These are phyloP conservation scores for Orthosia incerta DNA, from an alignment of 2,888 invertebrate species.

Conservation along the genomic window DNA sequence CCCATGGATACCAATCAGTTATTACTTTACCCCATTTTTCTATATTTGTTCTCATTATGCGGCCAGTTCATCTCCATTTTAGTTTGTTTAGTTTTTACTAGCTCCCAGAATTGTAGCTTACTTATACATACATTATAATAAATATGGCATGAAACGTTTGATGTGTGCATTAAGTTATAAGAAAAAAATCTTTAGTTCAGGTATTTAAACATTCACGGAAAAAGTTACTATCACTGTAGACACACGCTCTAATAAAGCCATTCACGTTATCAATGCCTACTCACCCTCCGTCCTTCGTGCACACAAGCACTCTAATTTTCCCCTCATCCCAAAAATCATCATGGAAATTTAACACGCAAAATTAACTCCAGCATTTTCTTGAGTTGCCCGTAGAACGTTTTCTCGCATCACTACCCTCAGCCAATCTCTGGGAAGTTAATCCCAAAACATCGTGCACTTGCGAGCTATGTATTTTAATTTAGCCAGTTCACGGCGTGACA, in stretches of 20 bases:
- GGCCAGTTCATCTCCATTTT: no score
- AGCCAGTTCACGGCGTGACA: constrained; percentile 68
- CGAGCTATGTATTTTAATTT: constrained; percentile 74
- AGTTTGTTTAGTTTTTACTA: no score
- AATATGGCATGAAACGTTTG: not conserved
- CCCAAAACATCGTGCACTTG: constrained; percentile 66
- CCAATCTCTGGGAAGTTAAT: constrained; percentile 68
- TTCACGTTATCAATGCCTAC: constrained; percentile 42
- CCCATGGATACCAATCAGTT: no score
- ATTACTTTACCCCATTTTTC: no score
- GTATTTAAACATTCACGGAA: not conserved
- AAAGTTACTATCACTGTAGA: not conserved
- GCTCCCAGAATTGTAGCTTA: no score
- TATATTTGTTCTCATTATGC: no score
- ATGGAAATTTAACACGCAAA: constrained; percentile 64
- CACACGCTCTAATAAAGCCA: constrained; percentile 31
- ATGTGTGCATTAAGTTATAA: not conserved
- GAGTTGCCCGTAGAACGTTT: constrained; percentile 52
- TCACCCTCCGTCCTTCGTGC: constrained; percentile 16
- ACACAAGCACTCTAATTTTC: constrained; percentile 48
- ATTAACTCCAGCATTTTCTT: constrained; percentile 58
- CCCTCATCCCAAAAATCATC: constrained; percentile 56
- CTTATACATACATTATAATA: no score
- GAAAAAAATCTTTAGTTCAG: not conserved
- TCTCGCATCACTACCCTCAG: constrained; percentile 57